These are phyloP conservation scores for Budorcas taxicolor DNA, from an alignment of 2,113 vertebrate species.

Conservation along the genomic window DNA sequence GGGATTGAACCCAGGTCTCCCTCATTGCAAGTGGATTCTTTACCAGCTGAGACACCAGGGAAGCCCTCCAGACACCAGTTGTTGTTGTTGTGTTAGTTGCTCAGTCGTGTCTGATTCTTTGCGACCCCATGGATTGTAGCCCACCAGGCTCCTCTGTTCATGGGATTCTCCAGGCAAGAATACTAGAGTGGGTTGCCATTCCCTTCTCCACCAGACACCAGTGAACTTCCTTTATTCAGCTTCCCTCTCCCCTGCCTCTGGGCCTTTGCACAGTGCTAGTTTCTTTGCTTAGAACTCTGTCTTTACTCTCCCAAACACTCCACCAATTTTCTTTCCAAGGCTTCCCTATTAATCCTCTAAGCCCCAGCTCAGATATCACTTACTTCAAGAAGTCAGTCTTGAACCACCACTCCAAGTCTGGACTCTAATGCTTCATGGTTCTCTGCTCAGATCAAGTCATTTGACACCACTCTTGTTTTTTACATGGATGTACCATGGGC, in stretches of 20 bases:
- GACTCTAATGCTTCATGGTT: neutral
- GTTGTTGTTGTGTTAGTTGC: neutral
- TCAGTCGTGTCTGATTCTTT: neutral
- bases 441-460: neutral
- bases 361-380: neutral
- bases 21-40: neutral
- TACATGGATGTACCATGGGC: too few species aligned
- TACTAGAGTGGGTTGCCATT: neutral
- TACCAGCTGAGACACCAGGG: neutral
- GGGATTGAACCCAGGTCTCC: neutral
- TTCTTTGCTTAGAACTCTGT: neutral
- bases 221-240: neutral
- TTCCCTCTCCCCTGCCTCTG: neutral
- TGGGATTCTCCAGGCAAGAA: neutral
- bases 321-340: neutral
- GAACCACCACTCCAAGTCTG: neutral
- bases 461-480: too few species aligned
- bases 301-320: neutral
- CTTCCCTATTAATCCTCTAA: neutral
- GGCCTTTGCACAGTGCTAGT: neutral
- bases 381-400: neutral
- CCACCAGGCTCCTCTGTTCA: neutral
- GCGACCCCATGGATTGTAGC: neutral
- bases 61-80: neutral
- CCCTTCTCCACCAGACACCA: neutral